A percentile compares a stretch with the other conserved stretches of the same genome.
These are phyloP conservation scores for Nomada fabriciana DNA, from an alignment of 2,888 invertebrate species.

Conservation along the genomic window DNA sequence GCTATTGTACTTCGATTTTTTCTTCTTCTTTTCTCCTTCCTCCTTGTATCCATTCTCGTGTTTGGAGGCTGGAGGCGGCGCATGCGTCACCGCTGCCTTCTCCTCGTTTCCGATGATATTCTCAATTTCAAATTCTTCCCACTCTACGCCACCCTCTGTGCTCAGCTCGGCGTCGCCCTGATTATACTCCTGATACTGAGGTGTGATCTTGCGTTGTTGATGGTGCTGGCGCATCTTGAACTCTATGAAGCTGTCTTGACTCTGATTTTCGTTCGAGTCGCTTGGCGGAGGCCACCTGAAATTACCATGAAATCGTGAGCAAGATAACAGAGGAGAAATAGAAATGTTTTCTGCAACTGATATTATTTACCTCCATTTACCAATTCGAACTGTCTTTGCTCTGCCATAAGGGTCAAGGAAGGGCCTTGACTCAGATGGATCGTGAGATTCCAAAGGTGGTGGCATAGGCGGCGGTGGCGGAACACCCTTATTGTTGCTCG, in stretches of 20 bases:
- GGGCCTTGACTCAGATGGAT: constrained; percentile 92
- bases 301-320: neutral
- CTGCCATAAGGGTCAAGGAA: constrained; percentile 96
- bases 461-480: constrained; percentile 96
- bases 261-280: constrained; percentile 88
- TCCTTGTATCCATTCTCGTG: constrained; percentile 81
- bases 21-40: constrained; percentile 82
- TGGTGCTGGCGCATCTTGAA: constrained; percentile 94
- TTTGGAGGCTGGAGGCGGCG: constrained; percentile 68
- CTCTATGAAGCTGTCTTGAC: constrained; percentile 93
- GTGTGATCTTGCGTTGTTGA: constrained; percentile 89
- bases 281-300: constrained; percentile 94
- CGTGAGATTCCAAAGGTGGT: constrained; percentile 92
- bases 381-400: constrained; percentile 97
- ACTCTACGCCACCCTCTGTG: constrained; percentile 88
- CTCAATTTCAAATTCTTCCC: constrained; percentile 95
- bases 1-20: constrained; percentile 79
- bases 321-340: neutral
- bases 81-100: constrained; percentile 70
- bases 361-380: constrained; percentile 90
- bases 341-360: neutral
- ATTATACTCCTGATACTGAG: constrained; percentile 86
- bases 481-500: constrained; percentile 78
- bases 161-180: constrained; percentile 80
- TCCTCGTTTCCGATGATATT: constrained; percentile 80